Base-by-base conservation (phyloP, 2,113 vertebrate genomes). In the Clarias batrachus region DNA sequence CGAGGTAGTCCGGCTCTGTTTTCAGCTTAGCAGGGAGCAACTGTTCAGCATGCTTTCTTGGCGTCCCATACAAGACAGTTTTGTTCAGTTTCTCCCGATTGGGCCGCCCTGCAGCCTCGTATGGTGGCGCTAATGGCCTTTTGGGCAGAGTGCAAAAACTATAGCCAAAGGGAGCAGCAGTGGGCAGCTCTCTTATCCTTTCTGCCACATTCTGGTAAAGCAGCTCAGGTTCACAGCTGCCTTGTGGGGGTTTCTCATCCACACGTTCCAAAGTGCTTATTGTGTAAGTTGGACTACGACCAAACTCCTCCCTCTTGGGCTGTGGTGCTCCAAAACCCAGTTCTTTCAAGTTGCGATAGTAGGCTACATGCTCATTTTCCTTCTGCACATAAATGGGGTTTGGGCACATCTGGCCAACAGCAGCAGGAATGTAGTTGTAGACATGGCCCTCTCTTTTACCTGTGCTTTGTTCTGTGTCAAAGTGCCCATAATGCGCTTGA, bases 341-440 rank as follows among this genome's bases (percentile, higher is more conserved):
- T 14, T 98, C 97, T 57, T 97, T 97, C 87, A 99, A 94, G 91
- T 99, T 98, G 83, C 97, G 95, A 87, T 98, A 99, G 86, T 96
- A 99, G 13, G 97, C 95, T 86, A 98, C 96, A 88, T 95, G 95
- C 85, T 99, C 97, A 0, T 96, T 96, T 63, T 98, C 97, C 85
- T 99, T 98, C 91, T 99, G 98, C 95, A 99, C 97, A 94, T 99
- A 99, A 88, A 99, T 99, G 0, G 98, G 98, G 87, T 99, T 99
- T 92, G 98, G 97, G 93, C 98, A 99, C 98, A 99, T 99, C 92
- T 98, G 97, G 33, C 97, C 97, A 77, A 99, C 94, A 0, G 97
- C 96, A 52, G 97, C 97, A 27, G 97, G 96, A 86, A 98, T 98
- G 78, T 98, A 99, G 90, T 98, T 99, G 88, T 99, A 99, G 85